Evolutionary conservation across 2,888 invertebrate genomes (phyloP), one percentile per base, ranked within the genome.

Genomic region (Drosophila macrothrix): DNA sequence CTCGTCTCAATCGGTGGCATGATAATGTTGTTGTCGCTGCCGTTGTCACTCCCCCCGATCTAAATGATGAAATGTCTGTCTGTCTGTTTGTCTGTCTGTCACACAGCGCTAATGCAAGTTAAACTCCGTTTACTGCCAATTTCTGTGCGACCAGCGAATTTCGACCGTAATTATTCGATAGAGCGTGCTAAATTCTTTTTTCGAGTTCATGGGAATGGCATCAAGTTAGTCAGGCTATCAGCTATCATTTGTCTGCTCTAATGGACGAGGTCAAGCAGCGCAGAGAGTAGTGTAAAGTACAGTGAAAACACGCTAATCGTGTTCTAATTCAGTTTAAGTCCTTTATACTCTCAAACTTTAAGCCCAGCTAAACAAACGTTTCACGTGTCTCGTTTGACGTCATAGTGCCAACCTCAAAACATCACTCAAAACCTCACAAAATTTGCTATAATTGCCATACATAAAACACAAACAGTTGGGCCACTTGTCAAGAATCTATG

Each of bases 71-170:
- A 87, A 88, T 91, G 88, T 46, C 25, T 25, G n/a, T 41, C 41
- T 41, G 39, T 39, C 14, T 35, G 35, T 16, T 7, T 37, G 14
- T 22, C 41, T 22, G n/a, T 43, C 46, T 16, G 25, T 83, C 91
- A 83, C 83, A 81, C 86, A 80, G 80, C 79, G 79, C 83, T 90
- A 91, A 91, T 90, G 88, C 77, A 79, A 90, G 90, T 87, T 91
- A 88, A 91, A 91, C 88, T 88, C 85, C 91, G 91, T 90, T 91
- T 90, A 52, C 65, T 75, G 85, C 88, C 82, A 85, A 87, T 87
- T 88, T 87, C 75, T 80, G 83, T 83, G 88, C 29, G 56, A 56
- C 29, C 50, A 35, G 25, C 65, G 65, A 72, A 39, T 70, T 69
- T 59, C 49, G 31, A 37, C n/a, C 50, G 46, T 59, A 83, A 73